Evolutionary conservation across 2,888 invertebrate genomes (phyloP), one percentile per base, ranked within the genome.

Genomic region (Sphaerophoria taeniata): DNA sequence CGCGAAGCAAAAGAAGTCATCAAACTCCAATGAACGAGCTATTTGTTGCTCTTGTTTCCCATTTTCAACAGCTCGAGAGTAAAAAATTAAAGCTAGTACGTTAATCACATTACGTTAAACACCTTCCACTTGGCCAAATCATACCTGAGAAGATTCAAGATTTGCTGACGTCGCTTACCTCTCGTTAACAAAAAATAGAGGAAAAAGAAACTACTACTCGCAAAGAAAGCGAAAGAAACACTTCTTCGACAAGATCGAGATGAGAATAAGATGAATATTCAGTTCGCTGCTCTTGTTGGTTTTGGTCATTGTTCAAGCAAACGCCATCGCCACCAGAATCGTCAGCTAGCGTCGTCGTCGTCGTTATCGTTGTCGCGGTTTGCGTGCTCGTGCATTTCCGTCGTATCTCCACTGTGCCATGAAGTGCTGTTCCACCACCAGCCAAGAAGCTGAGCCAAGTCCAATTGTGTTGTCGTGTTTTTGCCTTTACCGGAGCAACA

Each of bases 231-330:
- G 33, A 84, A 69, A n/a, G n/a, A 69, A 84, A 65, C 36, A 55
- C 45, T 67, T 60, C 24, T 31, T 53, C 53, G 45, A 47, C 36
- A 73, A 85, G 73, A 85, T 85, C 36, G 76, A 85, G 73, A 85
- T 85, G 85, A 81, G 77, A 65, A 34, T 55, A 56, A 72, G 70
- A 85, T 80, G 84, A 80, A 84, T 81, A 77, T 70, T 77, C 39
- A 51, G n/a, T 3, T 11, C 39, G 67, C 51, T 61, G 63, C 49
- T 67, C 24, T 12, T 43, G 60, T 12, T 9, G 9, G 9, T 43
- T 43, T 24, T 39, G 61, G 61, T 34, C 60, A 70, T 60, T 49
- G 45, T 76, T 56, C n/a, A 45, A 39, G 56, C 63, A 53, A 53
- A 67, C 71, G 58, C 58, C 73, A 77, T 33, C 71, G 58, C 58